A percentile compares a stretch with the other conserved stretches of the same genome.
Evolutionary conservation across 2,113 vertebrate species (phyloP).

Genomic region (Siphamia tubifer): DNA sequence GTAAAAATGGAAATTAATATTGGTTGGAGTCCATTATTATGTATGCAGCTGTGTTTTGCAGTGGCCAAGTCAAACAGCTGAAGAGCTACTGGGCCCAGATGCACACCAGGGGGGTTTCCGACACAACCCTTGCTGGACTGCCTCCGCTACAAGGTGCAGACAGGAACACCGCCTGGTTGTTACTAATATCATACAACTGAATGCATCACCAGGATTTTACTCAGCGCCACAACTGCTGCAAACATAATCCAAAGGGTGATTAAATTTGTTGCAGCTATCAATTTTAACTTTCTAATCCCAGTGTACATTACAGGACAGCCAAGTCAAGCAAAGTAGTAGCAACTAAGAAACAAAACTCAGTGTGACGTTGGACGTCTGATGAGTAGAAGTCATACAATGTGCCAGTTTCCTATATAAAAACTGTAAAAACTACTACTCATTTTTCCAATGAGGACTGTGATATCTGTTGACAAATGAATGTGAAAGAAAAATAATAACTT

Average conservation of each 20-base stretch:
- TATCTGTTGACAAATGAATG: too few relatives aligned
- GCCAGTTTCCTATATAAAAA: neutral
- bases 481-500: too few relatives aligned
- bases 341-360: conserved; percentile 16
- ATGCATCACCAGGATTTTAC: conserved; percentile 41
- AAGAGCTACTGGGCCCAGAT: conserved; percentile 56
- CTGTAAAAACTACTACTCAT: neutral
- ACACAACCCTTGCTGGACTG: conserved; percentile 10
- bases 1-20: conserved; percentile 36
- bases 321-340: conserved; percentile 45
- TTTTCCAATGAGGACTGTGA: neutral
- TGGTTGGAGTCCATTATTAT: conserved; percentile 35
- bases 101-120: conserved; percentile 20
- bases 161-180: conserved; percentile 49
- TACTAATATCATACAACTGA: conserved; percentile 56
- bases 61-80: conserved; percentile 64
- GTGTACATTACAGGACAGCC: conserved; percentile 22
- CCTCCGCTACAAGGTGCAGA: conserved; percentile 43
- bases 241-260: conserved; percentile 28
- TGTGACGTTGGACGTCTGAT: neutral
- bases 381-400: neutral
- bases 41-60: conserved; percentile 29
- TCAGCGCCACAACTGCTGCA: conserved; percentile 4
- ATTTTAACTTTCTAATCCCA: conserved; percentile 35
- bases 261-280: conserved; percentile 34